A percentile compares a stretch with the other conserved stretches of the same genome.
Evolutionary conservation across 2,888 invertebrate species (phyloP).

Genomic region (Desoria tigrina): DNA sequence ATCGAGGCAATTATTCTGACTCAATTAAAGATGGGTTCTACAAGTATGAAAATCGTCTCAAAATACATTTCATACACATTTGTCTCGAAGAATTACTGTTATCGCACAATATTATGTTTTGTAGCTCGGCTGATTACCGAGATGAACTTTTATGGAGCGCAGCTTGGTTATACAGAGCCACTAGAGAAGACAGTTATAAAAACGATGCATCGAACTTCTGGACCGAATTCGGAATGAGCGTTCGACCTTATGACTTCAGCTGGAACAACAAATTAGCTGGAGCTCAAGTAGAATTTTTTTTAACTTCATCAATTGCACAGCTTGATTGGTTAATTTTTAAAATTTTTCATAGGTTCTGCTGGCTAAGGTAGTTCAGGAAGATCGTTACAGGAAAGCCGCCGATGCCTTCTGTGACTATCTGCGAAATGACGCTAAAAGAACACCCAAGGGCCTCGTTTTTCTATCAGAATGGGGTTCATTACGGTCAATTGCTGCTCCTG

Average conservation of each 20-base stretch:
- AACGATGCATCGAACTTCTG: slow-evolving; percentile 36
- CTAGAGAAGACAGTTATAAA: slow-evolving; percentile 16
- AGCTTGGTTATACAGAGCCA: slow-evolving; percentile 50
- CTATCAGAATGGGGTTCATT: slow-evolving; percentile 51
- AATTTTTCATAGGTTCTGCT: background rate
- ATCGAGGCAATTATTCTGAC: slow-evolving; percentile 45
- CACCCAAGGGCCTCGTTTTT: slow-evolving; percentile 52
- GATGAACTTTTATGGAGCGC: slow-evolving; percentile 50
- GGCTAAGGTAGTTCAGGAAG: slow-evolving; percentile 14
- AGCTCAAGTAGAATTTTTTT: slow-evolving; percentile 42
- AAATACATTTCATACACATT: too few relatives aligned
- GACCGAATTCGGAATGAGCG: slow-evolving; percentile 22
- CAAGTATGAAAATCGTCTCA: slow-evolving; percentile 34
- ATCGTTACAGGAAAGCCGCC: slow-evolving; percentile 54
- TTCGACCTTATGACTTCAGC: slow-evolving; percentile 30
- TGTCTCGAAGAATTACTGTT: background rate
- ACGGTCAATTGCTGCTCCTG: slow-evolving; percentile 44
- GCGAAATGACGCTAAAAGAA: slow-evolving; percentile 45
- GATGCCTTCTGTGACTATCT: slow-evolving; percentile 53
- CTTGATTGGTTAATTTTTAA: background rate
- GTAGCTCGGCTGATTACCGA: slow-evolving; percentile 35
- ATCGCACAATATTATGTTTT: background rate
- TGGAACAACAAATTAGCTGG: slow-evolving; percentile 53
- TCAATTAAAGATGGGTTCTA: slow-evolving; percentile 49
- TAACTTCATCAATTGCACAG: too few relatives aligned